Conservation (phyloP, 2,888 invertebrate genomes). For the Geophilus truncorum region DNA sequence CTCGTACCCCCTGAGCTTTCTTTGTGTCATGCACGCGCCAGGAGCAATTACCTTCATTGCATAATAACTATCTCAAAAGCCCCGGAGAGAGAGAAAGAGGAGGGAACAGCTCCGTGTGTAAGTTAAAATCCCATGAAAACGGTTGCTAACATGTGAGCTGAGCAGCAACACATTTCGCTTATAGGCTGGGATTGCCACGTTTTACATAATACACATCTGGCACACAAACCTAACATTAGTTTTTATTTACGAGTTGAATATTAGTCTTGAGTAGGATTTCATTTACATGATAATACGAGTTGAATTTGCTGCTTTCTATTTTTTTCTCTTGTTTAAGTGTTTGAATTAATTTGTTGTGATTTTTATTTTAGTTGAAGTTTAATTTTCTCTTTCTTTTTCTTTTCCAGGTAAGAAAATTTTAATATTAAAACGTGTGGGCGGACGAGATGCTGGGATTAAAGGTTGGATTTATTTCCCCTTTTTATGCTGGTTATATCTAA, state of each 20-base stretch:
- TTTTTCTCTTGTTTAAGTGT: not conserved
- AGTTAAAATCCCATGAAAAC: constrained; percentile 32
- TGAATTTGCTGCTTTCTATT: constrained; percentile 15
- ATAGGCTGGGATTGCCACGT: constrained; percentile 25
- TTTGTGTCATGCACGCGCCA: constrained; percentile 24
- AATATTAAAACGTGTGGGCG: not conserved
- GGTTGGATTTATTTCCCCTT: not conserved
- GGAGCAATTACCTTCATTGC: constrained; percentile 34
- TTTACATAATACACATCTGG: constrained; percentile 31
- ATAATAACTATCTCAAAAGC: constrained; percentile 33
- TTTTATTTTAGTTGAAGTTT: not conserved
- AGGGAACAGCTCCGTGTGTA: constrained; percentile 27
- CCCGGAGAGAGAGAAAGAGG: constrained; percentile 27
- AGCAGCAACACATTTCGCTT: constrained; percentile 25
- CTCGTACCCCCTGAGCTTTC: constrained; percentile 27
- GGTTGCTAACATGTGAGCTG: constrained; percentile 29
- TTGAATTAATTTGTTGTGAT: not conserved
- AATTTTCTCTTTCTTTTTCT: not conserved
- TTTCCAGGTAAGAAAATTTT: constrained; percentile 6
- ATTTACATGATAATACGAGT: constrained; percentile 31
- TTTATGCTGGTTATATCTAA: no score
- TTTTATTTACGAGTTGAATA: constrained; percentile 33
- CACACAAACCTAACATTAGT: constrained; percentile 28
- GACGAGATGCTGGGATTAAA: not conserved
- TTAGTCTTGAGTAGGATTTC: constrained; percentile 32